Conservation (phyloP, 2,888 invertebrate genomes). For the Pristionchus exspectatus region DNA sequence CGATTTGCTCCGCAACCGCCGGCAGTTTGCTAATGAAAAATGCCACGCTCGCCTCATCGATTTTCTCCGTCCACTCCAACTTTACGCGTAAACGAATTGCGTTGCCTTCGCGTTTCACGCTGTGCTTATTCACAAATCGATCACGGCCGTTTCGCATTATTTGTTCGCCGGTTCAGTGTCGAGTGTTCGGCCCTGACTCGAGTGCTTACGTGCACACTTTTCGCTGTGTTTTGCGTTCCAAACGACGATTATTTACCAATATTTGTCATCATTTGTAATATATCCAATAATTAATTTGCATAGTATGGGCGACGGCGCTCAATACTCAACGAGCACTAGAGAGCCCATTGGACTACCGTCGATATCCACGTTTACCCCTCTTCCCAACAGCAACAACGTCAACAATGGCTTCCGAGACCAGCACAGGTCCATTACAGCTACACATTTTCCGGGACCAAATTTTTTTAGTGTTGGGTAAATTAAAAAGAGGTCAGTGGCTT, state of each 20-base stretch:
- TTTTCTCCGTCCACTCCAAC: not conserved
- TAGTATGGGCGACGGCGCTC: slow-evolving; percentile 44
- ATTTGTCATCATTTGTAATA: not conserved
- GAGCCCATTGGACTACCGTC: not conserved
- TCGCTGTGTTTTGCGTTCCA: not conserved
- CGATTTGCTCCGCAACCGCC: not conserved
- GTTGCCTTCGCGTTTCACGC: not conserved
- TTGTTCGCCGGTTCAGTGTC: not conserved
- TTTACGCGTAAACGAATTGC: not conserved
- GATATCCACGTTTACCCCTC: not conserved
- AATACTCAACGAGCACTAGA: slow-evolving; percentile 34
- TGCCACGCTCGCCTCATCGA: not conserved
- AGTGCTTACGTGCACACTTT: slow-evolving; percentile 7
- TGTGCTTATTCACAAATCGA: slow-evolving; percentile 43
- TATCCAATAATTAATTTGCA: not conserved
- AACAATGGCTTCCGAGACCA: slow-evolving; percentile 40
- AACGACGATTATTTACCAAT: not conserved
- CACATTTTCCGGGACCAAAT: not conserved
- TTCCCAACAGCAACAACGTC: not conserved
- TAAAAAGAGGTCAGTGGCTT: too few relatives aligned
- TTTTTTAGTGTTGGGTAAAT: not conserved
- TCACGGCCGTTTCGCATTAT: slow-evolving; percentile 28
- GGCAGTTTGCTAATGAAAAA: not conserved
- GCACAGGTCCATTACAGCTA: not conserved
- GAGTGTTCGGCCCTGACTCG: not conserved